Base-by-base conservation (phyloP, 2,113 vertebrate genomes). In the Myodes glareolus region DNA sequence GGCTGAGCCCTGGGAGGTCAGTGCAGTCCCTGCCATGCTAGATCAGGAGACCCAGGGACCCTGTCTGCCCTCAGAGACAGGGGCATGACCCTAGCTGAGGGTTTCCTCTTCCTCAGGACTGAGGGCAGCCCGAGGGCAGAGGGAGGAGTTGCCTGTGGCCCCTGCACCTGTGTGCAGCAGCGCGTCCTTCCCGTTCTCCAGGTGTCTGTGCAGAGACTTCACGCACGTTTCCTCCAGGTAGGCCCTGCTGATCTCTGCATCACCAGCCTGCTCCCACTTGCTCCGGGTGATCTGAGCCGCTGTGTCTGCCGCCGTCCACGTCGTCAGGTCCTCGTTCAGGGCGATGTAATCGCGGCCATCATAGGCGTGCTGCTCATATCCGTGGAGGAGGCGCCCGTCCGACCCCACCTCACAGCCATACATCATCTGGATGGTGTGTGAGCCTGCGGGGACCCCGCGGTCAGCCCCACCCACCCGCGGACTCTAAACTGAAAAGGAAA, bases 341-440 rank as follows among this genome's bases (percentile, higher is more conserved):
- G 47, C 1, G 47, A 91, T 16, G 72, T 70, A 95, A 58, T 95
- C 80, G 0, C 0, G 7, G 23, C 88, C 72, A 0, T 91, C 47
- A 2, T 70, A 95, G 80, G 80, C 80, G 0, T 0, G 0, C 81
- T 91, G n/a, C 0, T 0, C 0, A 0, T 70, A n/a, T 10, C 88
- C 72, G 16, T 47, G 72, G 45, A 86, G 47, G 7, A 95, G 17
- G 72, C n/a, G 14, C 16, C 80, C 72, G 0, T 91, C 70, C 0
- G 36, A 14, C 1, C 14, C 81, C 31, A 70, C 1, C 0, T 91
- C 47, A 19, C 94, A 91, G 16, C 70, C 80, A 0, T 0, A 11
- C 29, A 42, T 31, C 47, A 4, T 0, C 55, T 61, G 94, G 1
- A 39, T 0, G 0, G 50, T 86, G 88, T 91, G 94, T 31, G 81